Evolutionary conservation across 1,140 invertebrate genomes (phyloP), one percentile per base, ranked within the genome.

Genomic region (Cydia pomonella): DNA sequence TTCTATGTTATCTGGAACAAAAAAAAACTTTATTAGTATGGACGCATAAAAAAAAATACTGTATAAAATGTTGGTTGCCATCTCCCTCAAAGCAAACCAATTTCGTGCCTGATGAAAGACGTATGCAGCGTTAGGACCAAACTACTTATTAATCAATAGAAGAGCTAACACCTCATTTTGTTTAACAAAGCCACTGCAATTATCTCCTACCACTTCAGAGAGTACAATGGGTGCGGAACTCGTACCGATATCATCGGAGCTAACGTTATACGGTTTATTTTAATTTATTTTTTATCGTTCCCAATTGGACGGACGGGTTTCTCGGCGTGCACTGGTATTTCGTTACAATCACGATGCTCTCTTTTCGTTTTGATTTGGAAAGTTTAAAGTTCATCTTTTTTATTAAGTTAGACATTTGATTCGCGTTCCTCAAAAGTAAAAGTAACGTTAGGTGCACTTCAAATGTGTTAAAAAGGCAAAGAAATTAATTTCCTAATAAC

Each of bases 131-230:
- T 78, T 77, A 76, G 79, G 77, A 87, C 86, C 85, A 77, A 88
- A 88, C 86, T 84, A 88, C 84, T 91, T 91, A 90, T 90, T 91
- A 91, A 90, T 89, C 89, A 92, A 93, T 91, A 90, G 85, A 87
- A 91, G 85, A 89, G 84, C 86, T 92, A 92, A 92, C 91, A 93
- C 90, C 87, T 92, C 90, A 92, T 92, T 92, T 92, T 91, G 84
- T 91, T 86, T 91, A 90, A 92, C 90, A 92, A 92, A 92, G 88
- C 83, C 72, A 75, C 87, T 86, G 86, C 89, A 92, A 92, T 92
- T 92, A 91, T 86, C 87, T 86, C 80, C 84, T 91, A 82, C 89
- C 83, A 85, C 84, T 83, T 87, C 79, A 79, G 72, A 83, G 77
- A 84, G 84, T 77, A 92, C 90, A 92, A 92, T 91, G 80, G 87